Base-by-base conservation (phyloP, 2,113 vertebrate species). In the Elachura formosa region DNA sequence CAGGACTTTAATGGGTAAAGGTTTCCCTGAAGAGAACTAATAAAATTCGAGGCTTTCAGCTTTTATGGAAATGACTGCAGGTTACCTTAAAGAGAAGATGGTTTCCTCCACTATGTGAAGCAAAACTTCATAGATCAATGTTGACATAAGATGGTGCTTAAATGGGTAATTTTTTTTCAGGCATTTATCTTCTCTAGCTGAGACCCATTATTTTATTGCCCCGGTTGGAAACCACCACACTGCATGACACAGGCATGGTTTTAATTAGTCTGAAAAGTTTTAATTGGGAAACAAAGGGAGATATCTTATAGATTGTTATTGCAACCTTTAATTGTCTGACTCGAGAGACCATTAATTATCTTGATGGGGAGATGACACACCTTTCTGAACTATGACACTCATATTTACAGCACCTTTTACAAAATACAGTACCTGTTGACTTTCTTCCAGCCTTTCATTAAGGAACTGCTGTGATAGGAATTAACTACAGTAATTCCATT, bases 391-490 rank as follows among this genome's bases (percentile, higher is more conserved):
- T 82, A 46, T 68, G 90, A 66, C 91, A 84, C 77, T 96, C 63
- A 11, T 93, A 76, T 97, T 94, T 90, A 89, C 91, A 46, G 75
- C 86, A 72, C 77, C 68, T 94, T 94, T 63, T 94, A 80, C 87
- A 94, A 91, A 92, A 89, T 87, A 83, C 78, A 56, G 67, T 91
- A 96, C 96, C 97, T 97, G 97, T 98, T 97, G 93, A 97, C 92
- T 96, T 90, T 80, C 74, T 91, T 95, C 91, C 91, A 94, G 92
- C 83, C 93, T 96, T 97, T 97, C 97, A 97, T 98, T 98, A 98
- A 96, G 94, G 95, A 96, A 96, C 97, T 96, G 97, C 97, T 97
- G 96, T 96, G 97, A 97, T 93, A 96, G 94, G 91, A 94, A 95
- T 97, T 96, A 95, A 91, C 87, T 95, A 96, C 88, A 87, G 87